phyloP scores from a whole-genome alignment of 1,140 invertebrate genomes.

The Drosophila gunungcola region DNA sequence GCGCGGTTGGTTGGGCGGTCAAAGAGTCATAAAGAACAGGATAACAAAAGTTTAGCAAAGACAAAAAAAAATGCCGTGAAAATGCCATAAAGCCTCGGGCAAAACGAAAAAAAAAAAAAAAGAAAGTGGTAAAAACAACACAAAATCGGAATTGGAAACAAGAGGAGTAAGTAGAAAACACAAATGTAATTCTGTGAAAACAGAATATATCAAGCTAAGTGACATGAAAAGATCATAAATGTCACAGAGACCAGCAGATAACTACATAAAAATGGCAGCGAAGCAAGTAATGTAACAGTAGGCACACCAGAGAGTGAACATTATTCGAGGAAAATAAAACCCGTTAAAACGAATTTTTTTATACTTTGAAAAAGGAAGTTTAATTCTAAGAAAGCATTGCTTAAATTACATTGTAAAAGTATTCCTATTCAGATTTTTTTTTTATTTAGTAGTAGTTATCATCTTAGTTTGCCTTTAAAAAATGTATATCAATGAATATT shows the following conservation, averaged over 20 bases:
- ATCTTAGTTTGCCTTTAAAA: too few relatives aligned
- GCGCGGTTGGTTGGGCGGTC: conserved; percentile 13
- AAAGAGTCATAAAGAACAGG: conserved; percentile 34
- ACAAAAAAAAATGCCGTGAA: conserved; percentile 1
- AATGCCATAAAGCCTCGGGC: conserved; percentile 11
- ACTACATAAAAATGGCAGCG: background rate
- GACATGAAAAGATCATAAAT: conserved; percentile 15
- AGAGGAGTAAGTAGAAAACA: conserved; percentile 6
- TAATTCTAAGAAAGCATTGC: too few relatives aligned
- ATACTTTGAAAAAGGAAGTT: too few relatives aligned
- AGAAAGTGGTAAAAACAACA: background rate
- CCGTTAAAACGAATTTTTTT: background rate
- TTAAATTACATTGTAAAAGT: too few relatives aligned
- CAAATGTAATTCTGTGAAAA: conserved; percentile 6
- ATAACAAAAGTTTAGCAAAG: conserved; percentile 33
- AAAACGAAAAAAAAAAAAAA: background rate
- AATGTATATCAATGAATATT: too few relatives aligned
- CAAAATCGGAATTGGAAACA: background rate
- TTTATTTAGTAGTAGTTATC: too few relatives aligned
- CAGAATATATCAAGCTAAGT: conserved; percentile 3
- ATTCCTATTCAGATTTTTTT: too few relatives aligned
- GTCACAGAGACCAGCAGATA: conserved; percentile 1
- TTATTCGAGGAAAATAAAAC: background rate
- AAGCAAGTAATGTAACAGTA: background rate
- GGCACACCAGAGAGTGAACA: background rate